A percentile compares a stretch with the other conserved stretches of the same genome.
Evolutionary conservation across 2,888 invertebrate genomes (phyloP).

Genomic region (Dorcus parallelipipedus): DNA sequence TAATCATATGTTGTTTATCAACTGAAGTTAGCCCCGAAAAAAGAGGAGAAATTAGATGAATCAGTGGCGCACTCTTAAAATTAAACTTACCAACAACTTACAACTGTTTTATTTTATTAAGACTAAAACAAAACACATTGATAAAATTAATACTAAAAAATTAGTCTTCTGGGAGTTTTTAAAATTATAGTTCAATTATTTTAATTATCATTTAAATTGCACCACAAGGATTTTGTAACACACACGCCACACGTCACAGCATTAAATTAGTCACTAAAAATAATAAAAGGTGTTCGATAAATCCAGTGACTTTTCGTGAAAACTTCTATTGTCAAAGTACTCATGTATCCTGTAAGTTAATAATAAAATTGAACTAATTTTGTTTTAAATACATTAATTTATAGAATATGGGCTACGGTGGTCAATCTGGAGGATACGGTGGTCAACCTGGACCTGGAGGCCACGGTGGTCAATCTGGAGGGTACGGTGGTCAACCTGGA

Average conservation of each 20-base stretch:
- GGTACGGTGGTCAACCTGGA: conserved; percentile 1
- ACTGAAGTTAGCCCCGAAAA: not conserved
- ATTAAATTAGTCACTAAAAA: too few species aligned
- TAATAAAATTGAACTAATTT: not conserved
- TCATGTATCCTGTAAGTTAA: not conserved
- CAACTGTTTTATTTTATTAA: not conserved
- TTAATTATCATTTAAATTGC: too few species aligned
- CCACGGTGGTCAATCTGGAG: conserved; percentile 1
- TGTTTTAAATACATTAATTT: not conserved
- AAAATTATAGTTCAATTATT: too few species aligned
- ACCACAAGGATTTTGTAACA: too few species aligned
- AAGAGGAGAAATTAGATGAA: not conserved
- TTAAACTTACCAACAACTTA: not conserved
- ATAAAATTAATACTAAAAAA: too few species aligned
- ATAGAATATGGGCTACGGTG: conserved; percentile 2
- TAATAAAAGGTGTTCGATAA: too few species aligned
- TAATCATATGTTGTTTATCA: not conserved
- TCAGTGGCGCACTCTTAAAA: not conserved
- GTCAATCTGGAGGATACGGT: not conserved
- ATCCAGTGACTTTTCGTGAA: too few species aligned
- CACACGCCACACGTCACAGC: too few species aligned
- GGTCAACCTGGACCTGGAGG: conserved; percentile 3
- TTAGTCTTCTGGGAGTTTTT: too few species aligned
- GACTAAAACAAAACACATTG: too few species aligned
- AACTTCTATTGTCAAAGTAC: too few species aligned